Evolutionary conservation across 2,113 vertebrate genomes (phyloP).

Genomic region (Festucalex cinctus): DNA sequence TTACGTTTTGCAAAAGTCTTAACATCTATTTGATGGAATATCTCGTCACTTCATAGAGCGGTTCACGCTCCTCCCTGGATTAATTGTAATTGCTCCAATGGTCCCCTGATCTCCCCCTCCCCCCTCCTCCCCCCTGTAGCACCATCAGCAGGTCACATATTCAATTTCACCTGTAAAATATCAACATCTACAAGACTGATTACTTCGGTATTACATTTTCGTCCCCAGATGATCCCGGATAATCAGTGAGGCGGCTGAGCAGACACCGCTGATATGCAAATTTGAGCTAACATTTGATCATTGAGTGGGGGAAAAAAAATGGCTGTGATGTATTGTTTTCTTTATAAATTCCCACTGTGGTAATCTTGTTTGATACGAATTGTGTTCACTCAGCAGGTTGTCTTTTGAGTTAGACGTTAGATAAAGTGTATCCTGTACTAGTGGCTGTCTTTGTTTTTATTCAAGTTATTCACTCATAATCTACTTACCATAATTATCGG

Average conservation of each 20-base stretch:
- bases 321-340: neutral
- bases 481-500: no score
- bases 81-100: constrained; percentile 5
- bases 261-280: neutral
- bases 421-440: neutral
- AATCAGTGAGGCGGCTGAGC: neutral
- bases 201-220: neutral
- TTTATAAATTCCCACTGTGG: neutral
- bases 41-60: neutral
- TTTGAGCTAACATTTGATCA: neutral
- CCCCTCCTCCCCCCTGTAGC: neutral
- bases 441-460: no score
- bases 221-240: constrained; percentile 1
- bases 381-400: neutral
- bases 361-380: neutral
- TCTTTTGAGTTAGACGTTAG: no score
- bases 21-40: neutral
- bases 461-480: no score
- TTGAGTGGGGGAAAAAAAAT: neutral
- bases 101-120: neutral
- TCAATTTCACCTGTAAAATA: constrained; percentile 12
- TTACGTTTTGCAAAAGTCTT: constrained; percentile 1
- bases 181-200: constrained; percentile 10
- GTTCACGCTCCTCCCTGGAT: constrained; percentile 7
- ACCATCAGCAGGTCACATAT: neutral